Percentiles rank a stretch among this genome's conserved stretches.
These are phyloP conservation scores for Ernsta delagoae DNA, from an alignment of 2,888 invertebrate genomes.

Conservation along the genomic window DNA sequence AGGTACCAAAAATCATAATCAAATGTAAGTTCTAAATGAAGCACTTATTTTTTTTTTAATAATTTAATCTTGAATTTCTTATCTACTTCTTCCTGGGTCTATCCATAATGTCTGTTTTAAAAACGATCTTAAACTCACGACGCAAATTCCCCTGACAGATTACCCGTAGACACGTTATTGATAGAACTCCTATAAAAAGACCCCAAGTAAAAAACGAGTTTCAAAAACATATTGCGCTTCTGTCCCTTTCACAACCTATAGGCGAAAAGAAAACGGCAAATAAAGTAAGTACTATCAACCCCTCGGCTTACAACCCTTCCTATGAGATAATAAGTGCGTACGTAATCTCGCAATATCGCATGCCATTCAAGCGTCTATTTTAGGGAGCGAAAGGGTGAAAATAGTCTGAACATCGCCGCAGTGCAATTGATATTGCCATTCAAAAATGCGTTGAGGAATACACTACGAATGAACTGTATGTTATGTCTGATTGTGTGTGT, in stretches of 20 bases:
- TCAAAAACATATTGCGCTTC: slow-evolving; percentile 22
- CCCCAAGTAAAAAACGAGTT: slow-evolving; percentile 22
- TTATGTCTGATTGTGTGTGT: no score
- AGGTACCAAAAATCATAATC: no score
- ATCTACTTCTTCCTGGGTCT: no score
- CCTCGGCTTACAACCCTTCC: slow-evolving; percentile 33
- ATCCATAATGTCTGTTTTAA: background rate
- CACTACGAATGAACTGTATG: no score
- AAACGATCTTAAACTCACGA: background rate
- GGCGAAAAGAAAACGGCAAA: slow-evolving; percentile 14
- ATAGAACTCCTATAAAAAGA: slow-evolving; percentile 8
- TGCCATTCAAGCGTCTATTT: slow-evolving; percentile 16
- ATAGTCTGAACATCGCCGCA: slow-evolving; percentile 10
- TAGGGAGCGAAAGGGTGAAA: background rate
- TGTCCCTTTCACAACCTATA: slow-evolving; percentile 16
- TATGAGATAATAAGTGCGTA: slow-evolving; percentile 27
- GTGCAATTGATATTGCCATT: background rate
- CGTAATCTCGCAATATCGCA: slow-evolving; percentile 14
- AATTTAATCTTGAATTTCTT: no score
- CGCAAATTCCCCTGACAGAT: background rate
- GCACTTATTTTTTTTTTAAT: no score
- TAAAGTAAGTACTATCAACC: slow-evolving; percentile 28
- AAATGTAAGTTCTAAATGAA: no score
- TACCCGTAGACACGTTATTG: slow-evolving; percentile 8
- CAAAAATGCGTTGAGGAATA: no score